Percentiles rank a stretch among this genome's conserved stretches.
phyloP scores from a whole-genome alignment of 2,888 invertebrate genomes.

The Drosophila paracracens region DNA sequence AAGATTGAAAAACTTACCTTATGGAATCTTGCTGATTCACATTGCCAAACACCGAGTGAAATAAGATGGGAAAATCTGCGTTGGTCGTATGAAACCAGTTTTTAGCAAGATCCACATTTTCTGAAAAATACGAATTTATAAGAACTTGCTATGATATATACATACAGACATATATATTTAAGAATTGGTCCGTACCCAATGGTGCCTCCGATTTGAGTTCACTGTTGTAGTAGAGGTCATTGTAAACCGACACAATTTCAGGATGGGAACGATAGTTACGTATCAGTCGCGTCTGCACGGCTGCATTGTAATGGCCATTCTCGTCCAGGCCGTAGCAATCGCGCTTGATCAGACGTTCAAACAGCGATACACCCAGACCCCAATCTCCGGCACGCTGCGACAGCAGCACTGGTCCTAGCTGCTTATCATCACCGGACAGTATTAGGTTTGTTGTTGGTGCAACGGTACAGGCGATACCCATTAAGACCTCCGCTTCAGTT shows the following conservation, averaged over 20 bases:
- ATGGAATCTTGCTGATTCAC: constrained; percentile 53
- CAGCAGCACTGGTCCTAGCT: constrained; percentile 88
- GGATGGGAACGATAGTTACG: constrained; percentile 91
- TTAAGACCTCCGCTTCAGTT: constrained; percentile 89
- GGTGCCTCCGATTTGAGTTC: constrained; percentile 86
- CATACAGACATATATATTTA: background rate
- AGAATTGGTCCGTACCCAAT: constrained; percentile 33
- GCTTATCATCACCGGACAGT: constrained; percentile 90
- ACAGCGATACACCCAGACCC: constrained; percentile 86
- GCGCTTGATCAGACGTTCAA: constrained; percentile 89
- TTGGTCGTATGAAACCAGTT: constrained; percentile 85
- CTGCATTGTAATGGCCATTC: constrained; percentile 85
- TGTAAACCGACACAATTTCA: constrained; percentile 88
- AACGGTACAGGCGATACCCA: constrained; percentile 86
- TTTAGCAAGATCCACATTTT: constrained; percentile 52
- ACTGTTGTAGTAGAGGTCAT: constrained; percentile 89
- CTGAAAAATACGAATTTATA: constrained; percentile 38
- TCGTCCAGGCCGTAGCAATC: constrained; percentile 82
- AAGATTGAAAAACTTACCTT: constrained; percentile 53
- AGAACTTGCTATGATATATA: background rate
- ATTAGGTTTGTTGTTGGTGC: constrained; percentile 86
- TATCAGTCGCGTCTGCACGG: constrained; percentile 90
- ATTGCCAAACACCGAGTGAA: constrained; percentile 87
- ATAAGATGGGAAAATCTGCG: constrained; percentile 86
- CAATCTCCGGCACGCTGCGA: constrained; percentile 81